Evolutionary conservation across 2,888 invertebrate genomes (phyloP), one percentile per base, ranked within the genome.

Genomic region (Platycnemis pennipes): DNA sequence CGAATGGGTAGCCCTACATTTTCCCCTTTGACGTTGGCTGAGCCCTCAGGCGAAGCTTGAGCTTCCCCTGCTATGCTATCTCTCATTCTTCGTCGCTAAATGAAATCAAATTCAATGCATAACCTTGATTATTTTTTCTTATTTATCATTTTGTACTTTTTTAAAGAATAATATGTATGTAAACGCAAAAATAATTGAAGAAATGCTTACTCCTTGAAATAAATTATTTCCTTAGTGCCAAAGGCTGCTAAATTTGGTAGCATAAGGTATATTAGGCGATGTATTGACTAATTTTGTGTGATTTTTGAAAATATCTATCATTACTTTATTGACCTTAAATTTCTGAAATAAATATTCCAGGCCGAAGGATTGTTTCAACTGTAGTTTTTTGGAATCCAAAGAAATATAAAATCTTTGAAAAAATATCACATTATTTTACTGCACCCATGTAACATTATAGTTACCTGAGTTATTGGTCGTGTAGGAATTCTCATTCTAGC

Each of bases 1-100:
- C 77, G 77, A 77, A 77, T 77, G 37, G 77, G 77, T 37, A 37
- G 11, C 77, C 37, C 77, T 77, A 77, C 77, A 77, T 77, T 77
- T 77, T 77, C 31, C 16, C 37, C 37, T 77, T 26, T 77, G 77
- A 77, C 77, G 37, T 77, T 16, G 77, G 37, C 37, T 5, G 37
- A 5, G 37, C 77, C 77, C 77, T 37, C 77, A 37, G 77, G 77
- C 31, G 37, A 77, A 37, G 77, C 31, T 26, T 16, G 77, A 77
- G 77, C 3, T 77, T 31, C 13, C 77, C 77, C 31, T 31, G 37
- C 16, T 37, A 22, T 8, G 22, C 37, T 77, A 37, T 1, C 37
- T 37, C 37, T 37, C 77, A 37, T 77, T 77, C 77, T 37, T 31
- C 8, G 26, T 77, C 13, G 26, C 31, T 77, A 77, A 77, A 37